These are phyloP conservation scores for Puntigrus tetrazona DNA, from an alignment of 2,113 vertebrate genomes.

Conservation along the genomic window DNA sequence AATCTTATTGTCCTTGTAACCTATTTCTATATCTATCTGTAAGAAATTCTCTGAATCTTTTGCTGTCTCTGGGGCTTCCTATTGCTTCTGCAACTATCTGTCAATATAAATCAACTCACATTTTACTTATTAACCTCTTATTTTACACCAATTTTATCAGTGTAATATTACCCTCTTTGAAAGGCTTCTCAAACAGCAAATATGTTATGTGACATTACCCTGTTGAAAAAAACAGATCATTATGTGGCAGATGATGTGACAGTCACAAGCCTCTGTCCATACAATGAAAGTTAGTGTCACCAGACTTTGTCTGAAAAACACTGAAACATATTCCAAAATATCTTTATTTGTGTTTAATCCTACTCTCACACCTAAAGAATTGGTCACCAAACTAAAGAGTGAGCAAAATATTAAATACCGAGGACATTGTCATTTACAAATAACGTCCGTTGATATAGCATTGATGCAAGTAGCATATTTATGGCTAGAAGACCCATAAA, in stretches of 20 bases:
- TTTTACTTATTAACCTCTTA: not conserved
- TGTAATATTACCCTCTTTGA: not conserved
- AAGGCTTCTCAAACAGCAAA: not conserved
- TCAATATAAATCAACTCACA: too few species aligned
- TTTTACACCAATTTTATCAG: not conserved
- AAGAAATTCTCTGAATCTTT: too few species aligned
- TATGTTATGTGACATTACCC: not conserved
- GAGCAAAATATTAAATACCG: not conserved
- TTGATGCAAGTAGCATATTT: not conserved
- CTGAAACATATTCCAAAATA: too few species aligned
- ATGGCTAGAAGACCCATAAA: not conserved
- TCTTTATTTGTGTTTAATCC: too few species aligned
- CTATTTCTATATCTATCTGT: not conserved
- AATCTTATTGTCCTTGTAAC: not conserved
- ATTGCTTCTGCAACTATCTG: too few species aligned
- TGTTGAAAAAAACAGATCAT: too few species aligned
- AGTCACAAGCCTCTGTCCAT: too few species aligned
- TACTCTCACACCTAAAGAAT: not conserved
- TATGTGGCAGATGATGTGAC: too few species aligned
- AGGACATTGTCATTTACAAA: not conserved
- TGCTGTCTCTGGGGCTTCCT: too few species aligned
- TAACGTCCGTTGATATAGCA: not conserved
- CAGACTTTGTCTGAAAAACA: too few species aligned
- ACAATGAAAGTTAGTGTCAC: not conserved
- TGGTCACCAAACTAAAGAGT: not conserved